These are phyloP conservation scores for Tetragonula clypearis DNA, from an alignment of 1,140 invertebrate species.

Conservation along the genomic window DNA sequence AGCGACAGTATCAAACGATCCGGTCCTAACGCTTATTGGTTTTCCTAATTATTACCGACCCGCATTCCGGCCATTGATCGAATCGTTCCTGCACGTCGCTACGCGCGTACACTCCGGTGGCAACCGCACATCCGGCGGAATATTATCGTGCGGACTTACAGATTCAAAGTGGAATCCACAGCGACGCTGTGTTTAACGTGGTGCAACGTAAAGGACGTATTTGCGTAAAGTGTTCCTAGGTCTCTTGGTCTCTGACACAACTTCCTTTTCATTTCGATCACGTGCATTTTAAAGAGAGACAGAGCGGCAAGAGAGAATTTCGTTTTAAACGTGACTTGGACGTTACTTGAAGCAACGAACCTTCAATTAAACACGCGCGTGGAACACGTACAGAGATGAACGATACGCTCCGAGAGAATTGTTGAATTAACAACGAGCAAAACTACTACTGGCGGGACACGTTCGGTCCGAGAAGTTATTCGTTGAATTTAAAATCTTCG, in stretches of 20 bases:
- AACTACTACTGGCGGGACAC: too few relatives aligned
- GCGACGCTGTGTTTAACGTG: background rate
- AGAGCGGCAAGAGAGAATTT: background rate
- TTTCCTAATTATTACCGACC: conserved; percentile 24
- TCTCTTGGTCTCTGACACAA: too few relatives aligned
- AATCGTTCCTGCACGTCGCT: background rate
- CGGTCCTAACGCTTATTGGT: conserved; percentile 22
- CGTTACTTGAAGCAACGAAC: background rate
- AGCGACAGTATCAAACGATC: conserved; percentile 17
- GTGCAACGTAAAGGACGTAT: too few relatives aligned
- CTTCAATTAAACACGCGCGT: background rate
- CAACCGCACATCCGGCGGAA: background rate
- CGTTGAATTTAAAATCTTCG: too few relatives aligned
- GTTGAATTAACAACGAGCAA: too few relatives aligned
- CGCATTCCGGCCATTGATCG: background rate
- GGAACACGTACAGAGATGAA: background rate
- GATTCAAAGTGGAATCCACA: background rate
- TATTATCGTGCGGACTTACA: background rate
- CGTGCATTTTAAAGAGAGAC: too few relatives aligned
- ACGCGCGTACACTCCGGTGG: too few relatives aligned
- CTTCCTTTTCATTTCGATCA: too few relatives aligned
- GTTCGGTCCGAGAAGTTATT: too few relatives aligned
- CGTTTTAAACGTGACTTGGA: too few relatives aligned
- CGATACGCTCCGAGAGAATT: too few relatives aligned
- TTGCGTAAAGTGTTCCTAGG: too few relatives aligned